phyloP scores from a whole-genome alignment of 2,888 invertebrate species.

The Caenorhabditis zanzibari region DNA sequence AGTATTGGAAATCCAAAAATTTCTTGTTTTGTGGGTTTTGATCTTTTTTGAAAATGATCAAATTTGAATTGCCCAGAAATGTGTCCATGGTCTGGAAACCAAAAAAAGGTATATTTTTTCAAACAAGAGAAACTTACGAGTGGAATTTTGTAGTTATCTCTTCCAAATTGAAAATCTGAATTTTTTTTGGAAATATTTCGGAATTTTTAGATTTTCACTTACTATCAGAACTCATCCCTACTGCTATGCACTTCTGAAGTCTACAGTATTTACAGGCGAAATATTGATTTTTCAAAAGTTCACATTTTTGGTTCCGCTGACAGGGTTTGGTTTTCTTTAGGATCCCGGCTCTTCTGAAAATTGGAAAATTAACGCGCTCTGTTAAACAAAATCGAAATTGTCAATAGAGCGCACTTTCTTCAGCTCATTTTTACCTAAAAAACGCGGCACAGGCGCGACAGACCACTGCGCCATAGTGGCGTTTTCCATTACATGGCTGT shows the following conservation, averaged over 20 bases:
- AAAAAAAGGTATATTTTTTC: too few relatives aligned
- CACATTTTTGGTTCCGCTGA: background rate
- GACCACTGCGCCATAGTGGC: constrained; percentile 10
- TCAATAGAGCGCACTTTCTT: too few relatives aligned
- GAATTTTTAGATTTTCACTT: background rate
- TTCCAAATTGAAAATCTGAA: constrained; percentile 29
- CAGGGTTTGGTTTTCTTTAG: background rate
- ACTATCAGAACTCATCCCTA: constrained; percentile 17
- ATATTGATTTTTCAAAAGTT: constrained; percentile 7
- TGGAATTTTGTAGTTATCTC: constrained; percentile 15
- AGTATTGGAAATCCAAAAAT: background rate
- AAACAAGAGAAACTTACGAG: constrained; percentile 10
- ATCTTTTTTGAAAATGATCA: constrained; percentile 2
- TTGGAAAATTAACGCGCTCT: background rate
- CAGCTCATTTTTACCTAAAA: background rate
- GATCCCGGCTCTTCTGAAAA: background rate
- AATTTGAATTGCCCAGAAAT: background rate
- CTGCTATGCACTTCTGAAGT: constrained; percentile 10
- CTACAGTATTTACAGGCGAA: constrained; percentile 17
- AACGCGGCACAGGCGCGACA: constrained; percentile 25
- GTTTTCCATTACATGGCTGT: constrained; percentile 3
- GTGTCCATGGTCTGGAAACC: constrained; percentile 40
- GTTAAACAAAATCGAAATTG: too few relatives aligned
- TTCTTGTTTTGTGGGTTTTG: background rate
- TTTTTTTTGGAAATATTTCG: background rate